These are phyloP conservation scores for Desoria tigrina DNA, from an alignment of 2,888 invertebrate genomes.

Conservation along the genomic window DNA sequence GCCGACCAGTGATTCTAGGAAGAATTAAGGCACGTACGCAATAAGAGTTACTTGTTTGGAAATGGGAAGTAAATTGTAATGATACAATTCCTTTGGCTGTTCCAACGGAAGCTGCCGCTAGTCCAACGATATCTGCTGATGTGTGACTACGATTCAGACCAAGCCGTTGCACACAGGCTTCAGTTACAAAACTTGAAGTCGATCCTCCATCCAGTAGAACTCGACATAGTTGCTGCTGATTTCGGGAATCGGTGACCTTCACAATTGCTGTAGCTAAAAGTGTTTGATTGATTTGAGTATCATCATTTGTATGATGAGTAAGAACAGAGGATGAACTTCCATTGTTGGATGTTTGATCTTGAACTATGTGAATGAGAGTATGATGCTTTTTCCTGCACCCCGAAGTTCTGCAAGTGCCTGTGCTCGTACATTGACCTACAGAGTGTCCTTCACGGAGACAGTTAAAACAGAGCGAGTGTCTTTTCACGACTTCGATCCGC, in stretches of 20 bases:
- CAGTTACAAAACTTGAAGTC: conserved; percentile 24
- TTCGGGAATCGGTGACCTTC: neutral
- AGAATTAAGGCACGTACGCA: conserved; percentile 22
- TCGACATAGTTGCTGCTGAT: conserved; percentile 7
- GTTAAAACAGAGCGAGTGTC: conserved; percentile 15
- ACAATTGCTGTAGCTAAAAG: conserved; percentile 33
- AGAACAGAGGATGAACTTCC: neutral
- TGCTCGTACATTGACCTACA: neutral
- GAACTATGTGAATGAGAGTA: conserved; percentile 13
- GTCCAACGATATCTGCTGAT: conserved; percentile 2
- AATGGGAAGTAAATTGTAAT: conserved; percentile 10
- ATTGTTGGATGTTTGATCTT: neutral
- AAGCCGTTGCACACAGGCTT: conserved; percentile 10
- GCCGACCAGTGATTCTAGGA: conserved; percentile 9
- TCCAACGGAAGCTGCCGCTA: conserved; percentile 6
- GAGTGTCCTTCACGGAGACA: conserved; percentile 28
- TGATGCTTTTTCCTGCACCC: conserved; percentile 19
- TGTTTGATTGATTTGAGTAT: neutral
- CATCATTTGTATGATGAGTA: neutral
- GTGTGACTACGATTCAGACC: neutral
- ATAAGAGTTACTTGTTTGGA: neutral
- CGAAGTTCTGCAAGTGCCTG: conserved; percentile 10
- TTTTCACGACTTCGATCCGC: neutral
- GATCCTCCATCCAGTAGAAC: conserved; percentile 30
- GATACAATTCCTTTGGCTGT: neutral